Conservation (phyloP, 1,140 invertebrate species). For the Lysiphlebus fabarum region DNA sequence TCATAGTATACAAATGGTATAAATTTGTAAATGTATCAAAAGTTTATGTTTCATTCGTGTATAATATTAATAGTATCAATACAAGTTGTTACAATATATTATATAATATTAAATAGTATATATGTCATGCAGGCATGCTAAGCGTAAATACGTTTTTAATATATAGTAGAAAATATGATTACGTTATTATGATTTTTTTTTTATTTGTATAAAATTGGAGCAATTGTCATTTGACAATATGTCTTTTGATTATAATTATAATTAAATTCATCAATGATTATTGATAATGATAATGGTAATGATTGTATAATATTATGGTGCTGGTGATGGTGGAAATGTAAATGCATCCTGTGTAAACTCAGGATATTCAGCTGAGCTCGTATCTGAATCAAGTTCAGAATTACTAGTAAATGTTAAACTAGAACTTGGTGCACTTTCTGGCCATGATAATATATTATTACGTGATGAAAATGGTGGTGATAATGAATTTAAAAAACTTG, state of each 20-base stretch:
- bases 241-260: no score
- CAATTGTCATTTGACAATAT: no score
- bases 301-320: constrained; percentile 33
- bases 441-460: constrained; percentile 49
- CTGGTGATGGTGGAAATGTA: constrained; percentile 50
- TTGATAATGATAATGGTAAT: no score
- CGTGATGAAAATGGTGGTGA: constrained; percentile 50
- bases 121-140: constrained; percentile 43
- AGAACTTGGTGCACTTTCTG: constrained; percentile 50
- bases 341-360: constrained; percentile 50
- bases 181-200: not conserved
- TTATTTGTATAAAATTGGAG: not conserved
- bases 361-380: constrained; percentile 49
- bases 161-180: constrained; percentile 7
- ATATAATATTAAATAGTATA: constrained; percentile 27
- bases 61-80: constrained; percentile 28
- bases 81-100: constrained; percentile 24
- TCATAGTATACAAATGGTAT: constrained; percentile 41
- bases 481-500: constrained; percentile 50
- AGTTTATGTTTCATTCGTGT: constrained; percentile 28
- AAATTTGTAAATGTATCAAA: constrained; percentile 52
- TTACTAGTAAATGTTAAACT: constrained; percentile 53
- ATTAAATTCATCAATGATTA: no score
- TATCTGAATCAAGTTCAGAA: constrained; percentile 50
- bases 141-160: constrained; percentile 28